Conservation (phyloP, 2,113 vertebrate species). For the Hipposideros armiger region DNA sequence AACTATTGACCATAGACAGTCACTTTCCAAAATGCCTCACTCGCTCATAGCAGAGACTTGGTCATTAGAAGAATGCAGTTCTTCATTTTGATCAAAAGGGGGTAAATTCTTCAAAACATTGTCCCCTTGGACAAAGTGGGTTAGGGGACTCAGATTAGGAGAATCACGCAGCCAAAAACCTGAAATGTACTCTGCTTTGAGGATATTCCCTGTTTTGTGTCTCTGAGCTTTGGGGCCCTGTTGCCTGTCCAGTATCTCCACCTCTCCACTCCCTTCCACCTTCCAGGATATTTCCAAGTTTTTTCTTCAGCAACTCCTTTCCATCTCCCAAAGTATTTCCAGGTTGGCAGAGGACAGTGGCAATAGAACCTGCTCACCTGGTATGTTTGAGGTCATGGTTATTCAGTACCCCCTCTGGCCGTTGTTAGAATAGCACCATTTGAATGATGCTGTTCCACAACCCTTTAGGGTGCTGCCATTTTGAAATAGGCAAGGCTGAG, state of each 20-base stretch:
- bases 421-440: neutral
- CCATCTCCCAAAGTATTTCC: neutral
- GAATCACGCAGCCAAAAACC: neutral
- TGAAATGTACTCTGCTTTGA: neutral
- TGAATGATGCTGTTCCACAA: neutral
- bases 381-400: neutral
- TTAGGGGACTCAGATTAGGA: neutral
- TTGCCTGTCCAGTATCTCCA: neutral
- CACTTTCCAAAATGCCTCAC: neutral
- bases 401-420: conserved; percentile 21
- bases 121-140: neutral
- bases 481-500: conserved; percentile 52
- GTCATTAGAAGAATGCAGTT: neutral
- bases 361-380: neutral
- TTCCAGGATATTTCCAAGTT: neutral
- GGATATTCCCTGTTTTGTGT: neutral
- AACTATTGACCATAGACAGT: neutral
- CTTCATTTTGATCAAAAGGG: conserved; percentile 3
- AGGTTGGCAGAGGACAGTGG: neutral
- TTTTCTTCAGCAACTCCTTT: neutral
- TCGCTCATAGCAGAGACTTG: neutral
- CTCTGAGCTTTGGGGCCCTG: neutral
- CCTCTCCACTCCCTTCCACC: neutral
- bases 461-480: conserved; percentile 48
- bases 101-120: conserved; percentile 1